phyloP scores from a whole-genome alignment of 2,888 invertebrate genomes.

The Rhagonycha lutea region DNA sequence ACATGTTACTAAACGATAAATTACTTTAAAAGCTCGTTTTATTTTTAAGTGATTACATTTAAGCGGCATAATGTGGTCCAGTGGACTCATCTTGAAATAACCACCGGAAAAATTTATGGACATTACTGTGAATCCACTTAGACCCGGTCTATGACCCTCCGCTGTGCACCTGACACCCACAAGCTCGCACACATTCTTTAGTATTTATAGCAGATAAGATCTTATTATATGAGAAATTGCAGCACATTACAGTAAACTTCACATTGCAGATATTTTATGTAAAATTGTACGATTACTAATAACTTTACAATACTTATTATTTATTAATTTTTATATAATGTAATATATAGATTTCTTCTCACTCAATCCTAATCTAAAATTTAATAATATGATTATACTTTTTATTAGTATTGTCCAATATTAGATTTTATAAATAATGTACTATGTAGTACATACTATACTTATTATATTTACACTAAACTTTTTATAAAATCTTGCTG shows the following conservation, averaged over 20 bases:
- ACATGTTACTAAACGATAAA: neutral
- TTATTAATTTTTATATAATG: neutral
- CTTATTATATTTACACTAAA: neutral
- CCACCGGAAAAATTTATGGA: slow-evolving; percentile 38
- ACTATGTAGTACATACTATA: neutral
- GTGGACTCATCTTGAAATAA: slow-evolving; percentile 29
- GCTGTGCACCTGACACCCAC: slow-evolving; percentile 56
- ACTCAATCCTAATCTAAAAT: neutral
- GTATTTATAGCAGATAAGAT: slow-evolving; percentile 55
- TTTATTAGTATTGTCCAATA: neutral
- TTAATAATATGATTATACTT: neutral
- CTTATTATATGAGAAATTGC: slow-evolving; percentile 54
- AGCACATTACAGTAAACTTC: slow-evolving; percentile 50
- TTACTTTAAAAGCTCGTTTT: neutral
- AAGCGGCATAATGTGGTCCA: slow-evolving; percentile 2
- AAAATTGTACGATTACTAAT: slow-evolving; percentile 21
- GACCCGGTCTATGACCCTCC: slow-evolving; percentile 51
- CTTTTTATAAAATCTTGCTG: too few species aligned
- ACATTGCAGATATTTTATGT: slow-evolving; percentile 27
- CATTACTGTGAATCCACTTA: slow-evolving; percentile 43
- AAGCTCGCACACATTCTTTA: slow-evolving; percentile 45
- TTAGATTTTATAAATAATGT: too few species aligned
- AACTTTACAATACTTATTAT: slow-evolving; percentile 19
- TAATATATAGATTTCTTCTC: neutral
- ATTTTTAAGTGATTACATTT: neutral